Evolutionary conservation across 2,113 vertebrate species (phyloP).

Genomic region (Eulacestoma nigropectus): DNA sequence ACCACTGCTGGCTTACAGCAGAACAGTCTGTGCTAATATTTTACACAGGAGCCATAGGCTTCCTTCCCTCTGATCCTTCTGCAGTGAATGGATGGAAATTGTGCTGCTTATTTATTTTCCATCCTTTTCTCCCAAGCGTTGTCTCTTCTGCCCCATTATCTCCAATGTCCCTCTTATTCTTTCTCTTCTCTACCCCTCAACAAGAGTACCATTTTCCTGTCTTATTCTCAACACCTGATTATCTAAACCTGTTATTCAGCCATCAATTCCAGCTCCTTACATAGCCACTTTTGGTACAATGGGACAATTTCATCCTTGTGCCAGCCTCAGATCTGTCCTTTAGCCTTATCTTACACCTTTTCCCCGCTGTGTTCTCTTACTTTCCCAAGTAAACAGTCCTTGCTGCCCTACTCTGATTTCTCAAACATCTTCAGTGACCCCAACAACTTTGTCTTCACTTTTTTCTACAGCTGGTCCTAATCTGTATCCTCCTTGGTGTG

Average conservation of each 20-base stretch:
- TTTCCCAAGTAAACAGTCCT: neutral
- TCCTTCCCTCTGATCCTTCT: neutral
- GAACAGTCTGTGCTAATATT: neutral
- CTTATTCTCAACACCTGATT: neutral
- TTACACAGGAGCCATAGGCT: neutral
- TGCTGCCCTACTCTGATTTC: neutral
- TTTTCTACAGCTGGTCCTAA: neutral
- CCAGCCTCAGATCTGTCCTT: neutral
- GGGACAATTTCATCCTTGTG: rapidly evolving
- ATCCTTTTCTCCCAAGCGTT: neutral
- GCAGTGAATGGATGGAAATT: neutral
- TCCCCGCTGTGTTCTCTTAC: neutral
- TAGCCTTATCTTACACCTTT: neutral
- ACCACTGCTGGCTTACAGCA: neutral
- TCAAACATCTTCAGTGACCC: neutral
- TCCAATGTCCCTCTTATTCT: neutral
- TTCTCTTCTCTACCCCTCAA: neutral
- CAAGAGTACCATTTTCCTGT: neutral
- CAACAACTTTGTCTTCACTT: neutral
- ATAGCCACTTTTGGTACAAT: neutral
- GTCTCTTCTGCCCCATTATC: neutral
- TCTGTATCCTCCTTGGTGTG: neutral
- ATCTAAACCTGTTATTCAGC: neutral
- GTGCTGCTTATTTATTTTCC: neutral
- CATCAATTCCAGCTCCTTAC: neutral